Evolutionary conservation across 2,113 vertebrate species (phyloP).

Genomic region (Pseudorasbora parva): DNA sequence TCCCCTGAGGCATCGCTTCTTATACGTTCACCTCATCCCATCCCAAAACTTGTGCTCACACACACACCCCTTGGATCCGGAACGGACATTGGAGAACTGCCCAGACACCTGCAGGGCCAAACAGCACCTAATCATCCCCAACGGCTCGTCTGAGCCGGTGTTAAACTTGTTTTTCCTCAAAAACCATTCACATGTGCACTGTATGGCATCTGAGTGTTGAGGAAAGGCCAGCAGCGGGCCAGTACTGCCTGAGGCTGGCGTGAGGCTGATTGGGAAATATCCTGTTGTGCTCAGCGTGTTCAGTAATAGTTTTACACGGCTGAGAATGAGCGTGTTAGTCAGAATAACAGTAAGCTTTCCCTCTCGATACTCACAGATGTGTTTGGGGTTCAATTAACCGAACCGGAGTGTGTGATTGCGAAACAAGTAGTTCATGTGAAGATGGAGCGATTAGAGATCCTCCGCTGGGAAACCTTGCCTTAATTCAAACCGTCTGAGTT

Average conservation of each 20-base stretch:
- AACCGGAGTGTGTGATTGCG: slow-evolving; percentile 35
- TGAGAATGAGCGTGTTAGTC: slow-evolving; percentile 49
- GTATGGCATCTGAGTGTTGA: slow-evolving; percentile 46
- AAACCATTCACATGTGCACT: slow-evolving; percentile 58
- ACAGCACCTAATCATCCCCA: slow-evolving; percentile 65
- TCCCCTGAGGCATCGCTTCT: neutral
- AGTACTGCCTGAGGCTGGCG: slow-evolving; percentile 54
- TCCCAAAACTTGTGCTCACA: slow-evolving; percentile 37
- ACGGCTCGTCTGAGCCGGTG: slow-evolving; percentile 37
- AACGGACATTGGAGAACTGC: slow-evolving; percentile 29
- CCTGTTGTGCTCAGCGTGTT: slow-evolving; percentile 65
- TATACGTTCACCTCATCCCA: slow-evolving; percentile 21
- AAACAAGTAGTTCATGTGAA: slow-evolving; percentile 19
- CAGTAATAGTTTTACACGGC: slow-evolving; percentile 61
- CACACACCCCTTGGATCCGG: slow-evolving; percentile 46
- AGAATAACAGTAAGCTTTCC: slow-evolving; percentile 37
- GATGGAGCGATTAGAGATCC: slow-evolving; percentile 54
- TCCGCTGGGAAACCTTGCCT: neutral
- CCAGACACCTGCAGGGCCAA: slow-evolving; percentile 51
- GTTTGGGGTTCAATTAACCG: slow-evolving; percentile 51
- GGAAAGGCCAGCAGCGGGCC: slow-evolving; percentile 38
- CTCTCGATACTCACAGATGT: neutral
- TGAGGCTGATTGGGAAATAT: slow-evolving; percentile 67
- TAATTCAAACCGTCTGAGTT: slow-evolving; percentile 18
- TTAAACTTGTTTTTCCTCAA: slow-evolving; percentile 54